Evolutionary conservation across 2,113 vertebrate species (phyloP).

Genomic region (Engystomops pustulosus): DNA sequence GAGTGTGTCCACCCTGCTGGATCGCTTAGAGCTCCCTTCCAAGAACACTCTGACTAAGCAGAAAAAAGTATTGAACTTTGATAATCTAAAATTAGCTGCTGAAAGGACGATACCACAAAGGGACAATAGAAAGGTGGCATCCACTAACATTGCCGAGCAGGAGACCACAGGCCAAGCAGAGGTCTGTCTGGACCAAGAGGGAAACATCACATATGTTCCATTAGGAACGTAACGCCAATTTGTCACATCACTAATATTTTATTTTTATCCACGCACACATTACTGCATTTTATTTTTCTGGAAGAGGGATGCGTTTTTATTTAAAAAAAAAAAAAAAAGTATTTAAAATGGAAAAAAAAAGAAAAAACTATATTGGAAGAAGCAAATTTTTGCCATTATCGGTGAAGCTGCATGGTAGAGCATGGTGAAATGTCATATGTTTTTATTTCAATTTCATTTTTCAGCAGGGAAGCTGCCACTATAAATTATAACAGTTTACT

Average conservation of each 20-base stretch:
- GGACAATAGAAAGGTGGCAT: rapidly evolving
- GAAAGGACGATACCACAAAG: slow-evolving; percentile 30
- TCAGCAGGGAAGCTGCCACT: slow-evolving; percentile 6
- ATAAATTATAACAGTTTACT: background rate
- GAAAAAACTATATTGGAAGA: background rate
- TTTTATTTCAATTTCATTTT: slow-evolving; percentile 12
- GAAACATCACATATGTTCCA: slow-evolving; percentile 62
- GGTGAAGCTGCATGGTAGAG: slow-evolving; percentile 29
- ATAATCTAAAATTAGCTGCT: slow-evolving; percentile 43
- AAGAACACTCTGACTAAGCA: slow-evolving; percentile 40
- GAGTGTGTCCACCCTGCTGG: slow-evolving; percentile 30
- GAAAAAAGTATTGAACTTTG: slow-evolving; percentile 13
- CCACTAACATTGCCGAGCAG: rapidly evolving
- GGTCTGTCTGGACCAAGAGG: slow-evolving; percentile 64
- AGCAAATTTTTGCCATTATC: slow-evolving; percentile 19
- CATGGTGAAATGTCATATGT: slow-evolving; percentile 17
- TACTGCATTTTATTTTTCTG: slow-evolving; percentile 45
- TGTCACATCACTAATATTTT: slow-evolving; percentile 25
- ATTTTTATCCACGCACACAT: slow-evolving; percentile 54
- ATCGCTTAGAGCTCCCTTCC: slow-evolving; percentile 40
- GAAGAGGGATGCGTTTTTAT: slow-evolving; percentile 15
- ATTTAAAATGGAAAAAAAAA: slow-evolving; percentile 7
- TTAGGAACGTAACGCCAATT: slow-evolving; percentile 65
- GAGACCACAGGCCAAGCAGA: slow-evolving; percentile 33
- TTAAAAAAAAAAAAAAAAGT: background rate